These are phyloP conservation scores for Chaetophractus vellerosus DNA, from an alignment of 2,797 vertebrate species.

Conservation along the genomic window DNA sequence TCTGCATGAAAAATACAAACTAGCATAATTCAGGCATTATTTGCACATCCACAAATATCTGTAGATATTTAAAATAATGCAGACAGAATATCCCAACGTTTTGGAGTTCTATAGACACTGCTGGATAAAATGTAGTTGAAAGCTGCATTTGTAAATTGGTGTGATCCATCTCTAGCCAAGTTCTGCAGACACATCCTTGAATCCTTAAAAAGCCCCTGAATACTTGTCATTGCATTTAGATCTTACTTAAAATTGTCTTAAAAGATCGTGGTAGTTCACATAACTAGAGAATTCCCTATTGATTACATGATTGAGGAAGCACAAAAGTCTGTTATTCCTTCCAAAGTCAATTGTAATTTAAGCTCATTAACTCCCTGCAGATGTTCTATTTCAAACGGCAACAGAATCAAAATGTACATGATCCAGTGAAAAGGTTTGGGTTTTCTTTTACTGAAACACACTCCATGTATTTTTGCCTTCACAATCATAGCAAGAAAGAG, in stretches of 20 bases:
- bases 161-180: conserved; percentile 16
- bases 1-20: conserved; percentile 30
- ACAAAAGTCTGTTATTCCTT: conserved; percentile 76
- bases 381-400: conserved; percentile 72
- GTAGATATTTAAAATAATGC: conserved; percentile 41
- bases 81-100: conserved; percentile 34
- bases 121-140: conserved; percentile 6
- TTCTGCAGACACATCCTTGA: conserved; percentile 51
- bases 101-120: background rate
- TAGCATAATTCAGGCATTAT: conserved; percentile 48
- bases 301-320: conserved; percentile 71
- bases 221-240: conserved; percentile 68
- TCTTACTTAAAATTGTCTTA: conserved; percentile 75
- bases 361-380: conserved; percentile 68
- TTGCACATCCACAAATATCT: conserved; percentile 25
- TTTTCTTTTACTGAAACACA: conserved; percentile 24
- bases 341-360: conserved; percentile 78
- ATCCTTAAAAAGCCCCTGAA: conserved; percentile 57
- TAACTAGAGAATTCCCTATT: conserved; percentile 71
- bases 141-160: conserved; percentile 55
- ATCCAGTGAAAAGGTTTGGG: background rate
- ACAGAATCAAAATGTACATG: conserved; percentile 76
- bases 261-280: conserved; percentile 59
- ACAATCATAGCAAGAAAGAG: conserved; percentile 34
- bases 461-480: conserved; percentile 1